Base-by-base conservation (phyloP, 2,888 invertebrate species). In the Drosophila monieri region DNA sequence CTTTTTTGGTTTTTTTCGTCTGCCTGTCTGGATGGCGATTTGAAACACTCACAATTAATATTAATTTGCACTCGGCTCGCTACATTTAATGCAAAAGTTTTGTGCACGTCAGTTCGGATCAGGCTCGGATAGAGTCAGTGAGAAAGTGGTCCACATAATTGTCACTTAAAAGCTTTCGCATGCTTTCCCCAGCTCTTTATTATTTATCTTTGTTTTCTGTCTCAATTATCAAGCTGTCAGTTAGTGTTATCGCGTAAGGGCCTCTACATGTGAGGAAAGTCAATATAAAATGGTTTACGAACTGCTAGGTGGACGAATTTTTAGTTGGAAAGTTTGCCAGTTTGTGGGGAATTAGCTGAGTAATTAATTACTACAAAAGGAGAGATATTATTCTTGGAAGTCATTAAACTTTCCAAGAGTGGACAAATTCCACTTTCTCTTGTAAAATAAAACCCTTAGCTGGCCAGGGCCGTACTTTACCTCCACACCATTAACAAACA, bases 141-240 rank as follows among this genome's bases (percentile, higher is more conserved):
- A 6, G 35, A 35, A n/a, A 35, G 21, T 37, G 39, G 35, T 14
- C 70, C 70, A 60, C 73, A 60, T 52, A 65, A 70, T 85, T 83
- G 84, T 85, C 88, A 83, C 84, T 85, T 85, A 75, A 88, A 88
- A 88, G 86, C 84, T 71, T 83, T 88, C 80, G 71, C 80, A 74
- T 85, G 88, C 84, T 77, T 39, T 61, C 61, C 47, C 62, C 44
- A 48, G 14, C 21, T 18, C 43, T 39, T 57, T 43, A 61, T 64
- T 49, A 53, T 64, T 68, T 64, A 43, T 54, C 46, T 62, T 61
- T 39, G 43, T 56, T 48, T 61, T 71, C 46, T 66, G 39, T 49
- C 73, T 51, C 74, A 73, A 74, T 73, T 74, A 71, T 72, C 60
- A 49, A 30, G 37, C 76, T 74, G 76, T 74, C 74, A 75, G 75